A percentile compares a stretch with the other conserved stretches of the same genome.
phyloP scores from a whole-genome alignment of 2,113 vertebrate genomes.

The Pavo muticus region DNA sequence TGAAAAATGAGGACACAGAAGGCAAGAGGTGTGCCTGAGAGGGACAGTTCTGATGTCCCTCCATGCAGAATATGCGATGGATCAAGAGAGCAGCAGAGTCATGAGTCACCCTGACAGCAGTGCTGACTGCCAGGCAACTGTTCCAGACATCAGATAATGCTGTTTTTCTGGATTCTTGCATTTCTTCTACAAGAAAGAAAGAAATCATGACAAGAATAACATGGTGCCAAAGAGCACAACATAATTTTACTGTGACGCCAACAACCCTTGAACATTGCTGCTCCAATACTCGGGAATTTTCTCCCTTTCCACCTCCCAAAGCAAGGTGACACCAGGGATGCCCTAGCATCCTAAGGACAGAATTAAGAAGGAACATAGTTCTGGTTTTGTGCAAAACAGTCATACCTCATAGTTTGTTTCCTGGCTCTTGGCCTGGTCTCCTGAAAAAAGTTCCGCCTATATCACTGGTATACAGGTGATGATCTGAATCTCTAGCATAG shows the following conservation, averaged over 20 bases:
- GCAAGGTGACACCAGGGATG: not conserved
- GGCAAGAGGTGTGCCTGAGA: not conserved
- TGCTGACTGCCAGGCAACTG: not conserved
- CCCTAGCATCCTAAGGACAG: not conserved
- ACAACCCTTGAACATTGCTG: not conserved
- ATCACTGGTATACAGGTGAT: not conserved
- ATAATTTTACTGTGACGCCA: not conserved
- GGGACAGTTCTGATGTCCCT: not conserved
- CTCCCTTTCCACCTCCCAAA: not conserved
- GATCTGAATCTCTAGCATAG: not conserved
- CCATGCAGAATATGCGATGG: not conserved
- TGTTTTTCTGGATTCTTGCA: not conserved
- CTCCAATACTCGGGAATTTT: not conserved
- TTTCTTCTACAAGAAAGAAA: not conserved
- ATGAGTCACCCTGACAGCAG: not conserved
- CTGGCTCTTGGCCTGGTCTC: not conserved
- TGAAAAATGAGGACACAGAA: not conserved
- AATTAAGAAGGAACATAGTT: not conserved
- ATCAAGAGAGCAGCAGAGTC: not conserved
- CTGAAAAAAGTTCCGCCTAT: not conserved
- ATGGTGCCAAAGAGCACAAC: accelerated
- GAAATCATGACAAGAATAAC: not conserved
- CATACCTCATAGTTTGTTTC: not conserved
- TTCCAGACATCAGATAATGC: not conserved
- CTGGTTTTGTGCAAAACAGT: not conserved